These are phyloP conservation scores for Micropoecilia bifurca DNA, from an alignment of 2,797 vertebrate genomes.

Conservation along the genomic window DNA sequence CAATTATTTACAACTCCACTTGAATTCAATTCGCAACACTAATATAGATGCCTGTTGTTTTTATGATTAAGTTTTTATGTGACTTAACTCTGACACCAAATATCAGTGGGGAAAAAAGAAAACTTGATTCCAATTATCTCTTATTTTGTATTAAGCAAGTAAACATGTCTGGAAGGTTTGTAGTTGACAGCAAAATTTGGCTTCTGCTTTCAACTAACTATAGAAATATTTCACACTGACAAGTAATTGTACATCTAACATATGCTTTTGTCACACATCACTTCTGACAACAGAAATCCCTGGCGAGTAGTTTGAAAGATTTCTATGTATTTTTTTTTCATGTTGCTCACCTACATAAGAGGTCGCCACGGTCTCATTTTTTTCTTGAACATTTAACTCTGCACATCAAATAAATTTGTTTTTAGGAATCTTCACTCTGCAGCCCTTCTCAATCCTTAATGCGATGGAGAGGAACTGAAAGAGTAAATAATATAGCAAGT, in stretches of 20 bases:
- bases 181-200: neutral
- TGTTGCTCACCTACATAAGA: neutral
- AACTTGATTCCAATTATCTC: neutral
- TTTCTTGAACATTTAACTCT: neutral
- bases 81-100: neutral
- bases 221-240: neutral
- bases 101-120: neutral
- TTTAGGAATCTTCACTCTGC: neutral
- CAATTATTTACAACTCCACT: neutral
- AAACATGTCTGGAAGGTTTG: neutral
- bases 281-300: neutral
- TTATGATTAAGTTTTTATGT: neutral
- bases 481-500: neutral
- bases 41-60: neutral
- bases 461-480: neutral
- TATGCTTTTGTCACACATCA: neutral
- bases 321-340: neutral
- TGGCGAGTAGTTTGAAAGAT: neutral
- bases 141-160: neutral
- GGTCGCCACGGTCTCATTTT: neutral
- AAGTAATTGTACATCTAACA: neutral
- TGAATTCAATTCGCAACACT: neutral
- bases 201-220: neutral
- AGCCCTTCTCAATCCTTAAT: neutral
- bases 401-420: neutral